A percentile compares a stretch with the other conserved stretches of the same genome.
Conservation (phyloP, 2,113 vertebrate genomes). For the Burhinus oedicnemus region DNA sequence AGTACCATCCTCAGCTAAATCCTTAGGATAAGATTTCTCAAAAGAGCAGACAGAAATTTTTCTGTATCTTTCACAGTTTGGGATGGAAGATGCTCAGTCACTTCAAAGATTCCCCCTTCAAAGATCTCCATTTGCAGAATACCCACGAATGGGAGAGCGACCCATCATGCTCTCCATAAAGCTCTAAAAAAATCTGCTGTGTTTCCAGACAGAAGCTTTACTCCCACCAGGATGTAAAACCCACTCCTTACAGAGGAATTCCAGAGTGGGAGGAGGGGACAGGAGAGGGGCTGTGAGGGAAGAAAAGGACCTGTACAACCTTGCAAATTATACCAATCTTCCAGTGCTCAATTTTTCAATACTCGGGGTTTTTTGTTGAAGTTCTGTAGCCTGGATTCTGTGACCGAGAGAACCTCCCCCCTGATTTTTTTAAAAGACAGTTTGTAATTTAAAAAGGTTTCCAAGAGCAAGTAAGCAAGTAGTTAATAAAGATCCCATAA, state of each 20-base stretch:
- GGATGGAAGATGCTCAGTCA: background rate
- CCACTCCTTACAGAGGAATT: background rate
- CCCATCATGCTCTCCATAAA: background rate
- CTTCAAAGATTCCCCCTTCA: background rate
- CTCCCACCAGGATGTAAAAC: background rate
- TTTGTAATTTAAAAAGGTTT: background rate
- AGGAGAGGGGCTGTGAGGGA: background rate
- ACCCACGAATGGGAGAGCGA: background rate
- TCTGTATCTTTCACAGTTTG: background rate
- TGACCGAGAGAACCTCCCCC: background rate
- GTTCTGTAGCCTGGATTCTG: background rate
- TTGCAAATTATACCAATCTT: background rate
- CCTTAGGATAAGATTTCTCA: background rate
- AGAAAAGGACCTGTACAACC: background rate
- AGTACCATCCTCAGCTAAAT: background rate
- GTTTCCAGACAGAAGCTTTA: background rate
- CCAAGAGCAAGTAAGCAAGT: background rate
- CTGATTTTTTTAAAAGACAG: background rate
- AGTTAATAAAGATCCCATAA: background rate
- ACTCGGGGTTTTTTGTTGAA: background rate
- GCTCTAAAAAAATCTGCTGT: background rate
- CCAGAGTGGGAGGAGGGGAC: background rate
- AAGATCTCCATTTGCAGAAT: background rate
- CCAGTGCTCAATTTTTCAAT: background rate
- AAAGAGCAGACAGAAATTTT: background rate